phyloP scores from a whole-genome alignment of 2,113 vertebrate genomes.

The Rhizomys pruinosus region DNA sequence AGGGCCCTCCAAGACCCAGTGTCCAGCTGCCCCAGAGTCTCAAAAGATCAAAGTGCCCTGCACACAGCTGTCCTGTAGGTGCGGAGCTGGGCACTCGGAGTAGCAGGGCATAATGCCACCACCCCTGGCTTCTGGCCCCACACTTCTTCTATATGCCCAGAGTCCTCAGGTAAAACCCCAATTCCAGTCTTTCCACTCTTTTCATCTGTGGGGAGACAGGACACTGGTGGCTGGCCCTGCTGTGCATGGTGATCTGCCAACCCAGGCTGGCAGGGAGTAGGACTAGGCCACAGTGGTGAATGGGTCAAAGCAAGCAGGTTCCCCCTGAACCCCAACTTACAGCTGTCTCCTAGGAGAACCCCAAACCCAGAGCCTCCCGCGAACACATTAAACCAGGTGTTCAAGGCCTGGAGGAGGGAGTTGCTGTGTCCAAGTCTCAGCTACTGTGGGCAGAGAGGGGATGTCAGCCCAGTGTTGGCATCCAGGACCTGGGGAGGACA shows the following conservation, averaged over 20 bases:
- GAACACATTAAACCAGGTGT: no score
- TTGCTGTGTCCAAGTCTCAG: not conserved
- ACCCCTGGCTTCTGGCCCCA: not conserved
- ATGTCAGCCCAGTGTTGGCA: not conserved
- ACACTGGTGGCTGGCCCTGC: not conserved
- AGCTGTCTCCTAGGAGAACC: not conserved
- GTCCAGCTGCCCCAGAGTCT: not conserved
- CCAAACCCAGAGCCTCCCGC: not conserved
- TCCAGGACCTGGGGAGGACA: no score
- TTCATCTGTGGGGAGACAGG: no score
- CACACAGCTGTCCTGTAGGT: no score
- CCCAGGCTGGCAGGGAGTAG: not conserved
- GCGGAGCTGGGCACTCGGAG: not conserved
- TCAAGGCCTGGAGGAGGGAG: no score
- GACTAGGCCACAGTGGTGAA: not conserved
- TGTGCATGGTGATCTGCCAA: not conserved
- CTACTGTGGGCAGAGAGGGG: not conserved
- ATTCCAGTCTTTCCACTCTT: no score
- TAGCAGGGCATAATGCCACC: not conserved
- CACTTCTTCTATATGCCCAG: not conserved
- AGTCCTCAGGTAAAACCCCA: not conserved
- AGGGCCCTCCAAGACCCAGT: not conserved
- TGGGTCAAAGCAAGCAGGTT: no score
- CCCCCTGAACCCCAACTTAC: fast-evolving
- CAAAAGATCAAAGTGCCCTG: not conserved